These are phyloP conservation scores for Cryptus viduatorius DNA, from an alignment of 2,888 invertebrate genomes.

Conservation along the genomic window DNA sequence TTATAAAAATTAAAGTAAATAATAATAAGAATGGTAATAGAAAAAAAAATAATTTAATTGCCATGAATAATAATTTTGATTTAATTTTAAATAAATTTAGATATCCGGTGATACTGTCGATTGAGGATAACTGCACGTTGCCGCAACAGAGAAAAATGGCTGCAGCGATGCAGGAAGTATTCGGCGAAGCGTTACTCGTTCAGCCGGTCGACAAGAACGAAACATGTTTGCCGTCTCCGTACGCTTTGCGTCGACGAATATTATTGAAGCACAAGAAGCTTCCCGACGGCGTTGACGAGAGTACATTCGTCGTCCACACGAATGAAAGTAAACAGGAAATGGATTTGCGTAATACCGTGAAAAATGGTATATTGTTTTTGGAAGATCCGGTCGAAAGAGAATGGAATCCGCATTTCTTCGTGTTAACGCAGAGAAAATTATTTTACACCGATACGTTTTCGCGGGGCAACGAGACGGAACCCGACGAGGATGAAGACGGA, in stretches of 20 bases:
- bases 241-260: slow-evolving; percentile 91
- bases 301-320: slow-evolving; percentile 86
- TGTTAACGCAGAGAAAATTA: slow-evolving; percentile 94
- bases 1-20: no score
- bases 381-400: slow-evolving; percentile 95
- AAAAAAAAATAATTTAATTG: no score
- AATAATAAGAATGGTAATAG: no score
- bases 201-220: slow-evolving; percentile 93
- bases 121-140: slow-evolving; percentile 96
- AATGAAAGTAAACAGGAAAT: slow-evolving; percentile 90
- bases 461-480: slow-evolving; percentile 84
- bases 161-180: slow-evolving; percentile 92
- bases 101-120: slow-evolving; percentile 95
- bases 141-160: slow-evolving; percentile 97
- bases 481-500: slow-evolving; percentile 86
- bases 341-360: slow-evolving; percentile 93
- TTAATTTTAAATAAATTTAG: slow-evolving; percentile 76
- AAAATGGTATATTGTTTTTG: slow-evolving; percentile 95
- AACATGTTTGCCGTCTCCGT: slow-evolving; percentile 92
- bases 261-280: slow-evolving; percentile 97
- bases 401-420: slow-evolving; percentile 98
- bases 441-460: slow-evolving; percentile 93
- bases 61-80: no score
- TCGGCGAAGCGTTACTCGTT: slow-evolving; percentile 93
- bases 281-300: slow-evolving; percentile 94